Conservation (phyloP, 2,797 vertebrate genomes). For the Enteromius viviparus region DNA sequence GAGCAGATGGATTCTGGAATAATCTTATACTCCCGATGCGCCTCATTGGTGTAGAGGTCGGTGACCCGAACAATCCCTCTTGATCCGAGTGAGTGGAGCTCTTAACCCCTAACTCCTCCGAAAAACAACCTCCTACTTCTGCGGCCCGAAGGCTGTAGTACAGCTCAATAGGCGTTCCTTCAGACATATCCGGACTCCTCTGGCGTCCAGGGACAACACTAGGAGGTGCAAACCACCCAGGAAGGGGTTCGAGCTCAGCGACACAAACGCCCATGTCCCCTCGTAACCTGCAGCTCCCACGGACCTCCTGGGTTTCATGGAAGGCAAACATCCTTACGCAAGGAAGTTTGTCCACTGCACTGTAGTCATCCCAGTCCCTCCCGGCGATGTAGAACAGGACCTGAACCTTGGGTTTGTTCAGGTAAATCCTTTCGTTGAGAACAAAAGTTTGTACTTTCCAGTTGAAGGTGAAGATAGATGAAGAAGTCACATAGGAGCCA, state of each 20-base stretch:
- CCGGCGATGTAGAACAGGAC: conserved; percentile 83
- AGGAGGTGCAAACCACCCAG: conserved; percentile 82
- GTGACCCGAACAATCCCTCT: conserved; percentile 80
- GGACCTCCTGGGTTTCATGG: conserved; percentile 85
- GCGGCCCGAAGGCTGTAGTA: conserved; percentile 80
- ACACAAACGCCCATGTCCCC: conserved; percentile 81
- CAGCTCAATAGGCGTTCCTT: conserved; percentile 82
- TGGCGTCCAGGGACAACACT: conserved; percentile 82
- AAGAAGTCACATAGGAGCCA: conserved; percentile 74
- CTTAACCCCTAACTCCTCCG: conserved; percentile 80
- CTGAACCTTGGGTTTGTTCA: conserved; percentile 82
- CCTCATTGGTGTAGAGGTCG: conserved; percentile 78
- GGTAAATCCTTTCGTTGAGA: conserved; percentile 77
- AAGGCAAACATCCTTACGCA: conserved; percentile 85
- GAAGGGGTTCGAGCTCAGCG: conserved; percentile 80
- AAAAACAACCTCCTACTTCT: conserved; percentile 74
- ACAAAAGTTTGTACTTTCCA: conserved; percentile 85
- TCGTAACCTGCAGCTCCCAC: conserved; percentile 78
- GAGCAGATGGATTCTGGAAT: conserved; percentile 75
- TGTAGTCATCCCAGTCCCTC: conserved; percentile 87
- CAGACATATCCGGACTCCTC: conserved; percentile 70
- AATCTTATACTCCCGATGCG: conserved; percentile 86
- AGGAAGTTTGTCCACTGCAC: conserved; percentile 79
- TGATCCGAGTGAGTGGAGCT: conserved; percentile 83
- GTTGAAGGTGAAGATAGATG: conserved; percentile 82